Conservation (phyloP, 2,888 invertebrate species). For the Leptothorax acervorum region DNA sequence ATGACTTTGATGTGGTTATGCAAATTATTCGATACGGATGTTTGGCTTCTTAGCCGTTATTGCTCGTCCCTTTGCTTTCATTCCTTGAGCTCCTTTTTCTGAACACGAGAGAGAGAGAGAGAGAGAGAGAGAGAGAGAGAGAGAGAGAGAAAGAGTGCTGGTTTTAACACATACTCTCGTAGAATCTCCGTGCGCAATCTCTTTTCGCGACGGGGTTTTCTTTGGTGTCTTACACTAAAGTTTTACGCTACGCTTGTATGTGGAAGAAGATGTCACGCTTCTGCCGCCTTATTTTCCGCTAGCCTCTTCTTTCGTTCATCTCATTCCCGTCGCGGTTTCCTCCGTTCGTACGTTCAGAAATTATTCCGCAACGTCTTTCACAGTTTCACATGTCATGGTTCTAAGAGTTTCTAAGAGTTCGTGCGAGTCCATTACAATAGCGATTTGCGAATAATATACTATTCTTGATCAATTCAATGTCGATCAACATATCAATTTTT, state of each 20-base stretch:
- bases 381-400: background rate
- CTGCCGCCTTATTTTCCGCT: constrained; percentile 42
- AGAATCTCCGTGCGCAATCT: constrained; percentile 24
- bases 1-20: constrained; percentile 60
- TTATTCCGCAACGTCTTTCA: constrained; percentile 29
- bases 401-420: background rate
- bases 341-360: background rate
- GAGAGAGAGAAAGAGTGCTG: background rate
- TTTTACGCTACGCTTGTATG: constrained; percentile 34
- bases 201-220: constrained; percentile 16
- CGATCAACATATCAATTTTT: background rate
- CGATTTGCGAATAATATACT: background rate
- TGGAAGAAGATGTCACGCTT: constrained; percentile 18
- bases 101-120: background rate
- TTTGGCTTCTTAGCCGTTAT: constrained; percentile 4
- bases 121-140: background rate
- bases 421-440: background rate
- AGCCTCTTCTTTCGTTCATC: constrained; percentile 22
- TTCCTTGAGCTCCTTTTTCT: constrained; percentile 11
- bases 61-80: constrained; percentile 28
- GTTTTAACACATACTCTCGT: constrained; percentile 1
- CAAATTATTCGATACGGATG: constrained; percentile 62
- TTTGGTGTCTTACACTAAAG: constrained; percentile 31
- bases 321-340: constrained; percentile 5
- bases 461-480: background rate